Conservation (phyloP, 1,140 invertebrate species). For the Rhyzopertha dominica region DNA sequence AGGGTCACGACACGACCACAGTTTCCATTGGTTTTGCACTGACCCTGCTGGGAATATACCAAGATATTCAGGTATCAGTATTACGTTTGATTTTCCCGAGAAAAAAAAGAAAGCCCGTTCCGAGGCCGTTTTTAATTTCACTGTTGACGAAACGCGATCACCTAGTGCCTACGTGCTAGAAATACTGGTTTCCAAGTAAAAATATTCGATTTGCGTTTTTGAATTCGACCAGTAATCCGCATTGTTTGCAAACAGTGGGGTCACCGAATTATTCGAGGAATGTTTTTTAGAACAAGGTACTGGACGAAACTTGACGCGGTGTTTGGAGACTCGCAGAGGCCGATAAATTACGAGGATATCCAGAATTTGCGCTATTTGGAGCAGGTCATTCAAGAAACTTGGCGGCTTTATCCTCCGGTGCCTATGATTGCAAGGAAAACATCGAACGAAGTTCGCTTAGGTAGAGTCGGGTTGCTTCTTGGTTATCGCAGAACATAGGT, state of each 20-base stretch:
- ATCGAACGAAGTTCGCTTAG: constrained; percentile 53
- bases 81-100: background rate
- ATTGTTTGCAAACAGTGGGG: background rate
- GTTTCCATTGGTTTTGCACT: constrained; percentile 24
- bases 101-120: background rate
- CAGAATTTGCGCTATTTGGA: constrained; percentile 62
- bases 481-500: background rate
- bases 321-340: constrained; percentile 22
- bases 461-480: constrained; percentile 16
- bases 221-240: background rate
- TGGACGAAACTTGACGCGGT: too few relatives aligned
- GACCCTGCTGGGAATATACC: constrained; percentile 24
- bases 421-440: constrained; percentile 56
- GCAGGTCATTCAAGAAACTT: constrained; percentile 56
- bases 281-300: constrained; percentile 19
- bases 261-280: constrained; percentile 9
- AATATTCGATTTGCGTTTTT: background rate
- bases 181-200: constrained; percentile 6
- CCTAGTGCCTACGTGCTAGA: background rate
- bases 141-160: constrained; percentile 36
- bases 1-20: constrained; percentile 33
- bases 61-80: constrained; percentile 21
- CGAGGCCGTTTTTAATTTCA: background rate
- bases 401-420: constrained; percentile 60
- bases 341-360: constrained; percentile 42